Evolutionary conservation across 2,113 vertebrate genomes (phyloP).

Genomic region (human): DNA sequence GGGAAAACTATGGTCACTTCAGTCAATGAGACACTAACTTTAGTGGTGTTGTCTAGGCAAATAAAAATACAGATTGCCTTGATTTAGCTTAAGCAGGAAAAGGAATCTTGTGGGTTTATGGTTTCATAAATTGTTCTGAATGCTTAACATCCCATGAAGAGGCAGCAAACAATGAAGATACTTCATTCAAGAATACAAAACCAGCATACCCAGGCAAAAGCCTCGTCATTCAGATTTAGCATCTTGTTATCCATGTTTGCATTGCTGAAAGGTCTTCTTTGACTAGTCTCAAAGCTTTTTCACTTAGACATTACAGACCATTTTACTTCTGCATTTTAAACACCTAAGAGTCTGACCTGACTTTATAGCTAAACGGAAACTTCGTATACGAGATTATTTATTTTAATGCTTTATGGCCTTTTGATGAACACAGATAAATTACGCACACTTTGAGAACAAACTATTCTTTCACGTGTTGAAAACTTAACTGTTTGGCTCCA

Average conservation of each 20-base stretch:
- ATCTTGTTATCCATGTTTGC: neutral
- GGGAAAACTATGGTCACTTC: slow-evolving; percentile 56
- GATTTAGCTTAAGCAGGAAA: slow-evolving; percentile 44
- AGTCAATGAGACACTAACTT: slow-evolving; percentile 51
- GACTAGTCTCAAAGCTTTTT: neutral
- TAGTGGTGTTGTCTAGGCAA: slow-evolving; percentile 27
- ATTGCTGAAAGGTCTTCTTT: neutral
- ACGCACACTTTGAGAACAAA: neutral
- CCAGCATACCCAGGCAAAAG: neutral
- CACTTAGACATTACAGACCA: neutral
- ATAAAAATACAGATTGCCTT: slow-evolving; percentile 61
- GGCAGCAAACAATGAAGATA: slow-evolving; percentile 44
- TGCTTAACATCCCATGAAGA: slow-evolving; percentile 66
- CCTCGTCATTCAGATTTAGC: slow-evolving; percentile 42
- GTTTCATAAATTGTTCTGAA: slow-evolving; percentile 68
- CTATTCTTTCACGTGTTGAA: neutral
- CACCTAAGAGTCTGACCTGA: neutral
- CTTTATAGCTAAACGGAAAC: neutral
- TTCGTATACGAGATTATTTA: neutral
- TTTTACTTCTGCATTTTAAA: slow-evolving; percentile 33
- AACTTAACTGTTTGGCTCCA: neutral
- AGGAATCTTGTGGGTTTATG: slow-evolving; percentile 62
- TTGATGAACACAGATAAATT: neutral
- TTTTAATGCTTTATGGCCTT: neutral
- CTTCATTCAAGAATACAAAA: slow-evolving; percentile 62